Base-by-base conservation (phyloP, 1,140 invertebrate species). In the Cyrtorhinus lividipennis region DNA sequence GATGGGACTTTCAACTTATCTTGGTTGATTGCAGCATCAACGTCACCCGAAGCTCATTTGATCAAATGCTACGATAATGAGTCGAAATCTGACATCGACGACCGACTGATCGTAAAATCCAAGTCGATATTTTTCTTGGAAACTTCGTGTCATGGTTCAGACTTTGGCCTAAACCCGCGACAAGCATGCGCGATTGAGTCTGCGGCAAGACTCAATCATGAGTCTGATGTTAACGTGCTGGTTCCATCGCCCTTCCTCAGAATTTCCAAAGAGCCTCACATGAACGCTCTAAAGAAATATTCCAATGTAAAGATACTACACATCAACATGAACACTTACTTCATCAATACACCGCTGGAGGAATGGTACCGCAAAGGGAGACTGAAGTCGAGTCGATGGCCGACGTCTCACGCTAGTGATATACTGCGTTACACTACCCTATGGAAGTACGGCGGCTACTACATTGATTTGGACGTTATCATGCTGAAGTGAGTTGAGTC, bases 361-460 rank as follows among this genome's bases (percentile, higher is more conserved):
- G 58, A 76, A 12, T 81, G 84, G 76, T 65, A 58, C 22, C 65
- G 66, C 13, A 76, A 72, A n/a, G 78, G 78, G 0, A 67, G 73
- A 0, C 70, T 88, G 1, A 78, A 68, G 56, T 81, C 67, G 45
- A 75, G 68, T 76, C 74, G n/a, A 45, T 75, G 86, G 78, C 76
- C 76, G 63, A 66, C 78, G 63, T 79, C 81, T 66, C 78, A 87
- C 73, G 78, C 83, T 65, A 80, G 79, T 18, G 85, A 88, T 68
- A 76, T 86, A 18, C 68, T 88, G 25, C 76, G 86, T 64, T 88
- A 82, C 65, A 67, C 87, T 12, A 83, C 84, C 0, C 71, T 90
- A 0, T 88, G 82, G 77, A 88, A 87, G 69, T 88, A 79, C 63
- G 85, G 86, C 25, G 88, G 88, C 0, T 82, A 86, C 44, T 89